phyloP scores from a whole-genome alignment of 2,888 invertebrate genomes.

The Spialia ferax region DNA sequence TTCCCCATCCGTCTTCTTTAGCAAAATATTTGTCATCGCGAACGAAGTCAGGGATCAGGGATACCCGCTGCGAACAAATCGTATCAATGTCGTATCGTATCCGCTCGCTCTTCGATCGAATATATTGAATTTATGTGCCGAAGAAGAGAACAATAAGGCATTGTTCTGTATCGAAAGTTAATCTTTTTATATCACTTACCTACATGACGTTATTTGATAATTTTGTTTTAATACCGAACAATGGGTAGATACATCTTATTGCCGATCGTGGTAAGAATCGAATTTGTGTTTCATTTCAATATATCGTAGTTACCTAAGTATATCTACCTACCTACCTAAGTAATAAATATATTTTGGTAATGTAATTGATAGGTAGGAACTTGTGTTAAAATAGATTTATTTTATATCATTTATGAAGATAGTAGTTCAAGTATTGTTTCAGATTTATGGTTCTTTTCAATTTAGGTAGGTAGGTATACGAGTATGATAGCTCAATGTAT shows the following conservation, averaged over 20 bases:
- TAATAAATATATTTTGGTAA: too few relatives aligned
- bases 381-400: too few relatives aligned
- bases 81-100: slow-evolving; percentile 42
- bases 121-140: slow-evolving; percentile 66
- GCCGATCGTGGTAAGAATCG: slow-evolving; percentile 53
- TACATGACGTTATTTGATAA: slow-evolving; percentile 56
- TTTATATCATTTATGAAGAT: too few relatives aligned
- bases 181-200: slow-evolving; percentile 57
- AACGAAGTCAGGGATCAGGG: slow-evolving; percentile 58
- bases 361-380: too few relatives aligned
- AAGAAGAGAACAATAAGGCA: slow-evolving; percentile 73
- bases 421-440: too few relatives aligned
- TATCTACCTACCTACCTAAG: too few relatives aligned
- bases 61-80: slow-evolving; percentile 50
- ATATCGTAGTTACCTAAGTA: background rate
- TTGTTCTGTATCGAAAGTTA: slow-evolving; percentile 66
- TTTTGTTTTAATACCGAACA: slow-evolving; percentile 62
- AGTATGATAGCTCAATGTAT: too few relatives aligned
- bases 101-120: slow-evolving; percentile 41
- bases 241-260: slow-evolving; percentile 55
- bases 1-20: slow-evolving; percentile 57
- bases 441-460: too few relatives aligned
- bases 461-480: too few relatives aligned
- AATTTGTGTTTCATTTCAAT: slow-evolving; percentile 57
- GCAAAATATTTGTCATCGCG: slow-evolving; percentile 67